Percentiles rank a stretch among this genome's conserved stretches.
These are phyloP conservation scores for Seladonia tumulorum DNA, from an alignment of 2,888 invertebrate genomes.

Conservation along the genomic window DNA sequence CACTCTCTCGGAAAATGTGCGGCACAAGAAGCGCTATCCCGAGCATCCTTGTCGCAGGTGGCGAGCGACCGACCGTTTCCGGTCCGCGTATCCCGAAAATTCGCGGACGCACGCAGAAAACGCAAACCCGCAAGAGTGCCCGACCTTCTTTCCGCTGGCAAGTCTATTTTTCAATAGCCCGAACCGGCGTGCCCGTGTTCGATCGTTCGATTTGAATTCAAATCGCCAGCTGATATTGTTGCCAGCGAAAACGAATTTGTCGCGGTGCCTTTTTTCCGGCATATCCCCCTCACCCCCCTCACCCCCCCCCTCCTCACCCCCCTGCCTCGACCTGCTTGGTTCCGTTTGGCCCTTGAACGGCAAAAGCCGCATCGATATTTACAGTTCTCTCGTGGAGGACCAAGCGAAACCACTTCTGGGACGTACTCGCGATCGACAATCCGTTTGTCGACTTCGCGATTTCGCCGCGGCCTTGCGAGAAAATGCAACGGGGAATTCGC, in stretches of 20 bases:
- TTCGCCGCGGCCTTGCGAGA: constrained; percentile 22
- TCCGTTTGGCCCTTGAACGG: neutral
- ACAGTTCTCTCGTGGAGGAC: constrained; percentile 34
- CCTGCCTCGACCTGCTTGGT: neutral
- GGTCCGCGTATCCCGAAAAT: neutral
- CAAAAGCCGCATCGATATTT: constrained; percentile 56
- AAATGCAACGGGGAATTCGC: neutral
- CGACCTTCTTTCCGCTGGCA: neutral
- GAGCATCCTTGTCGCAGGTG: neutral
- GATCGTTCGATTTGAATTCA: constrained; percentile 55
- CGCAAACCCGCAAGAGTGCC: neutral
- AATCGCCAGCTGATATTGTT: constrained; percentile 49
- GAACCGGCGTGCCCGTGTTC: constrained; percentile 18
- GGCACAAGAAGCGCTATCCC: neutral
- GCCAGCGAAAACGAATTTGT: constrained; percentile 51
- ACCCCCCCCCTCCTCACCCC: no score
- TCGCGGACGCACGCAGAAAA: neutral
- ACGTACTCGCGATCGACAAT: constrained; percentile 56
- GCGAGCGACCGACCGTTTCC: neutral
- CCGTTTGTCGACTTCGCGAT: constrained; percentile 58
- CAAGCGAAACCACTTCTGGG: constrained; percentile 54
- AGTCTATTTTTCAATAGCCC: constrained; percentile 31
- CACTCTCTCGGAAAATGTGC: neutral
- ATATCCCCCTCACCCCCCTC: no score
- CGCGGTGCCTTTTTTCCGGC: neutral